Evolutionary conservation across 2,113 vertebrate genomes (phyloP).

Genomic region (Gymnorhina tibicen): DNA sequence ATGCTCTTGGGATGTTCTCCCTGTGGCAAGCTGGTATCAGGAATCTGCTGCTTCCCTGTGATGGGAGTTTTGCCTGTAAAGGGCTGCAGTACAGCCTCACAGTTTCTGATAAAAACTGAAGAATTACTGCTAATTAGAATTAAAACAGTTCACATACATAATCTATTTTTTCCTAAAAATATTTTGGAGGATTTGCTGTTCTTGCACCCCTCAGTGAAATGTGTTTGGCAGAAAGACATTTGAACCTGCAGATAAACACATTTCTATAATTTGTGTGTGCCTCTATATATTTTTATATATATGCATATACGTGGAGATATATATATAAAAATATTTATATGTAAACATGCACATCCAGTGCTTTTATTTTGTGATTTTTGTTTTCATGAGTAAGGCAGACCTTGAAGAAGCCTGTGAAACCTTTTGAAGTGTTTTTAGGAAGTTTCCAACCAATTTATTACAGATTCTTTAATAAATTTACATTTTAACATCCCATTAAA

Average conservation of each 20-base stretch:
- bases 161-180: neutral
- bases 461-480: neutral
- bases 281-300: neutral
- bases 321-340: neutral
- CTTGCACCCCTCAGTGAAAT: neutral
- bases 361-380: neutral
- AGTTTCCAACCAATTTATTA: neutral
- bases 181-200: neutral
- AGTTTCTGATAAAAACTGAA: neutral
- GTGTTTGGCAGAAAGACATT: neutral
- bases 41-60: neutral
- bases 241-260: neutral
- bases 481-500: conserved; percentile 6
- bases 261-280: neutral
- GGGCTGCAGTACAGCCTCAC: neutral
- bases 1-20: neutral
- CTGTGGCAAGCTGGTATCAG: neutral
- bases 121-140: neutral
- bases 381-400: neutral
- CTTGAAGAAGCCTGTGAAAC: neutral
- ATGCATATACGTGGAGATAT: neutral
- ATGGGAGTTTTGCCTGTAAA: neutral
- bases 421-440: conserved; percentile 2
- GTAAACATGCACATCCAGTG: neutral
- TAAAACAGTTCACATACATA: accelerated